Evolutionary conservation across 2,113 vertebrate species (phyloP).

Genomic region (Alligator sinensis): DNA sequence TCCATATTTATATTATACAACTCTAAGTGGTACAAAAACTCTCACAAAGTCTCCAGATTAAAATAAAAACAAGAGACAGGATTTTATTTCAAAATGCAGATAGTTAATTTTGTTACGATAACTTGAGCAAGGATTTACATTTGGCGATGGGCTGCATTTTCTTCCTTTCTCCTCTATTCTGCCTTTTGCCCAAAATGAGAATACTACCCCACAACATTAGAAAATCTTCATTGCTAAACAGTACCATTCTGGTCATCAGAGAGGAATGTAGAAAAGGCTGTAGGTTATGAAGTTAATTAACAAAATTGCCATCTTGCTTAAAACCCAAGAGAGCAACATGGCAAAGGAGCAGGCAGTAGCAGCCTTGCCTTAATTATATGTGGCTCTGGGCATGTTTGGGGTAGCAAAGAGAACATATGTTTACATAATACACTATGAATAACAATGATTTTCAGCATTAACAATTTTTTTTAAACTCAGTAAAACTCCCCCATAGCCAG

Average conservation of each 20-base stretch:
- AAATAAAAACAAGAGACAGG: not conserved
- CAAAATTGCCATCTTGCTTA: not conserved
- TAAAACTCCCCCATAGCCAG: not conserved
- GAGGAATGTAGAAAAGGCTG: not conserved
- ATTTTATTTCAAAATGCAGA: not conserved
- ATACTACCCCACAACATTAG: not conserved
- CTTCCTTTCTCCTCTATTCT: not conserved
- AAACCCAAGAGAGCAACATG: conserved; percentile 36
- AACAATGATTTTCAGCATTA: not conserved
- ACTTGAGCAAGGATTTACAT: not conserved
- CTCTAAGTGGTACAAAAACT: not conserved
- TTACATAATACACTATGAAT: not conserved
- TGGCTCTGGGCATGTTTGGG: not conserved
- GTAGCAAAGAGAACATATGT: not conserved
- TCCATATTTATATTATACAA: not conserved
- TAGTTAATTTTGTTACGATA: not conserved
- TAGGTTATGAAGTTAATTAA: conserved; percentile 33
- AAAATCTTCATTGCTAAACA: not conserved
- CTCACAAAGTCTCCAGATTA: not conserved
- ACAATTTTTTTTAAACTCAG: not conserved
- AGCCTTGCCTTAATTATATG: not conserved
- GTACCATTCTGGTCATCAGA: not conserved
- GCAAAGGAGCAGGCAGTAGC: conserved; percentile 10
- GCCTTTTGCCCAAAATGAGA: not conserved
- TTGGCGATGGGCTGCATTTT: not conserved